phyloP scores from a whole-genome alignment of 2,888 invertebrate genomes.

The Phalera bucephala region DNA sequence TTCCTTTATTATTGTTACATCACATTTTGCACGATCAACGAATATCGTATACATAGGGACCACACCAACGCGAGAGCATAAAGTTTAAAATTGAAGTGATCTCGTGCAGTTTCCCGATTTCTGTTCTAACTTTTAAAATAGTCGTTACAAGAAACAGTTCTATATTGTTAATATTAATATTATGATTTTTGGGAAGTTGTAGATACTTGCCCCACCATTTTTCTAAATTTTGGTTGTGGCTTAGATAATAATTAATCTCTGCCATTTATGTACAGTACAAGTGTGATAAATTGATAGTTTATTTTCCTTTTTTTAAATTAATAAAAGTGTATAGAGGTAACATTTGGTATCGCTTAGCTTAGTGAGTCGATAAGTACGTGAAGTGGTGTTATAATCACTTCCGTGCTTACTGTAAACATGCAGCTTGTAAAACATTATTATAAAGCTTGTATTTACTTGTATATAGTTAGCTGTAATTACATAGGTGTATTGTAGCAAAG shows the following conservation, averaged over 20 bases:
- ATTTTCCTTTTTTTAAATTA: constrained; percentile 28
- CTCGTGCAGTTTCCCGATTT: constrained; percentile 1
- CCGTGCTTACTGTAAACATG: constrained; percentile 44
- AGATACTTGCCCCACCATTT: constrained; percentile 4
- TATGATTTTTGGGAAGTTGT: constrained; percentile 2
- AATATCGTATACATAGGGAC: neutral
- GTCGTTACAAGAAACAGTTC: too few species aligned
- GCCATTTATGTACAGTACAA: constrained; percentile 75
- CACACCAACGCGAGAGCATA: constrained; percentile 7
- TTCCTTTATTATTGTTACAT: neutral
- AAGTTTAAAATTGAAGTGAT: neutral
- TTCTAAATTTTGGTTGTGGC: constrained; percentile 35
- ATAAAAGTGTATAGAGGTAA: constrained; percentile 37
- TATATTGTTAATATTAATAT: neutral
- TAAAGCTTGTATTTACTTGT: constrained; percentile 63
- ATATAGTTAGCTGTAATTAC: constrained; percentile 46
- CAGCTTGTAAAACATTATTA: constrained; percentile 54
- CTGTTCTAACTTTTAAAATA: too few species aligned
- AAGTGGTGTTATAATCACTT: constrained; percentile 79
- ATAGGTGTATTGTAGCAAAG: constrained; percentile 48
- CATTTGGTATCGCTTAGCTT: constrained; percentile 41
- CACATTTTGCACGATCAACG: neutral
- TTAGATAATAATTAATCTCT: constrained; percentile 49
- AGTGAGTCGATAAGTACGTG: constrained; percentile 39
- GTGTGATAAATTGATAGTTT: constrained; percentile 57